Evolutionary conservation across 2,113 vertebrate species (phyloP).

Genomic region (Pimephales promelas): DNA sequence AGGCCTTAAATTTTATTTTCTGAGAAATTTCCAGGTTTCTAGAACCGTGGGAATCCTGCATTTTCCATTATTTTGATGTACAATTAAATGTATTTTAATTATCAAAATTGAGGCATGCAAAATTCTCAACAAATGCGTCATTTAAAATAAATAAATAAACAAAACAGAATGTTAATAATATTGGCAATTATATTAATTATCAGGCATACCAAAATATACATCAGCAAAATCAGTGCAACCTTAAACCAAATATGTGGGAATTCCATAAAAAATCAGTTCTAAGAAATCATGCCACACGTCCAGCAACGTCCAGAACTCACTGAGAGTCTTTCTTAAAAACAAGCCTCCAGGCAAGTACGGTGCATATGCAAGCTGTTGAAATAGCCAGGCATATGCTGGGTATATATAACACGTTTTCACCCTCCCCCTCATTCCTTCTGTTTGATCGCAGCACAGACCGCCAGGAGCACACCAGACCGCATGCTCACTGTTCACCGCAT

Average conservation of each 20-base stretch:
- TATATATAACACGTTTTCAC: constrained; percentile 58
- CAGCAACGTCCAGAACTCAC: constrained; percentile 64
- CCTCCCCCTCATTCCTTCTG: constrained; percentile 62
- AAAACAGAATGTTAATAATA: neutral
- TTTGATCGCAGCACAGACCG: constrained; percentile 54
- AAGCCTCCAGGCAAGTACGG: constrained; percentile 69
- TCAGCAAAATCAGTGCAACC: neutral
- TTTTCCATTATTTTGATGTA: neutral
- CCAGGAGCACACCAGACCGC: constrained; percentile 52
- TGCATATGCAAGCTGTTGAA: constrained; percentile 73
- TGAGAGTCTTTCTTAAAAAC: constrained; percentile 63
- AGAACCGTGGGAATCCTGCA: neutral
- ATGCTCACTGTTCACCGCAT: constrained; percentile 47
- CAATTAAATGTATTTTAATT: neutral
- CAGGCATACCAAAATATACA: neutral
- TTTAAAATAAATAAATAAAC: neutral
- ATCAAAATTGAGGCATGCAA: neutral
- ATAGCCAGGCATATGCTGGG: constrained; percentile 73
- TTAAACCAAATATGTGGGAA: neutral
- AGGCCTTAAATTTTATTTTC: neutral
- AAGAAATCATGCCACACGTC: constrained; percentile 52
- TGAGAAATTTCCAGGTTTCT: neutral
- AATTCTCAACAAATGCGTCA: neutral
- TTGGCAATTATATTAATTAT: neutral
- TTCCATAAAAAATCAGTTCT: constrained; percentile 8